Base-by-base conservation (phyloP, 2,888 invertebrate species). In the Ditula angustiorana region DNA sequence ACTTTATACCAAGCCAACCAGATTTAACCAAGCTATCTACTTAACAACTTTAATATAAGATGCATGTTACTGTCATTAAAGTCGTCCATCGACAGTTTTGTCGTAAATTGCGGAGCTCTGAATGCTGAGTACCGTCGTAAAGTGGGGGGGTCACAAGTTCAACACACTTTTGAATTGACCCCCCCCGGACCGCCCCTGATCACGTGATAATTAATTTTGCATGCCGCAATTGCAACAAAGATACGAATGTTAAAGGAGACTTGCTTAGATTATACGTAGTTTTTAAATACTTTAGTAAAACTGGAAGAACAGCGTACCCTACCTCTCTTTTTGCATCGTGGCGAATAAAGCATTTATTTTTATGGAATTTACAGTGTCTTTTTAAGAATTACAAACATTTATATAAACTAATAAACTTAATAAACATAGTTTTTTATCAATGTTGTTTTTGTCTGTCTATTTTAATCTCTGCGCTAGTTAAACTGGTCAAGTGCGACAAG, bases 291-390 rank as follows among this genome's bases (percentile, higher is more conserved):
- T 26, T 8, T 13, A 13, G 8, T 13, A 26, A 3, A 16, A 2
- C 2, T 5, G 5, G 19, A 41, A 41, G 7, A 41, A 13, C 7
- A 16, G 5, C 26, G 24, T 26, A 49, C 5, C 30, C 19, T 62
- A 62, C 56, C 49, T 62, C 41, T 24, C 28, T 10, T 41, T 16
- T 19, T 16, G 2, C 21, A 52, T 13, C 19, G n/a, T 23, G 5
- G 23, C 19, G 3, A 19, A 2, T 35, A 26, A 26, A 23, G 50
- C 55, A 62, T 62, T 62, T 57, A 62, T 49, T 57, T 62, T 62
- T 21, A 2, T 26, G 10, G 28, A 55, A 44, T 47, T 7, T 26
- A 28, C 26, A 30, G 19, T 13, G 21, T 19, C 10, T 28, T 16
- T 13, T 50, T 10, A 49, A 24, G 26, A 5, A 16, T 49, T 26